Conservation (phyloP, 1,140 invertebrate genomes). For the Schmidtea mediterranea region DNA sequence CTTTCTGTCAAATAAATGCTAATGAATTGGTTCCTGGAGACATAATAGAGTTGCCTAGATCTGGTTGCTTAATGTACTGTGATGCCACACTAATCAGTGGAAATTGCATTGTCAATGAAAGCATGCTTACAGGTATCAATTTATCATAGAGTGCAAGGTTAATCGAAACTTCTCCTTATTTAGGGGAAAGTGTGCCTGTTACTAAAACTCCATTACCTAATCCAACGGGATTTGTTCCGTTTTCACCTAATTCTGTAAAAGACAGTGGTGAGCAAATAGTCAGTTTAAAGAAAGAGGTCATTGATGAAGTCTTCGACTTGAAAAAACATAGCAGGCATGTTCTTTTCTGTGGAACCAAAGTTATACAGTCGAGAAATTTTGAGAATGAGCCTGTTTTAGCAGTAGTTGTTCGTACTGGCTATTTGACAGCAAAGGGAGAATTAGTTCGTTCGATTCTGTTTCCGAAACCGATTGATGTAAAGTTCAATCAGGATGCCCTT, state of each 20-base stretch:
- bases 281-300: background rate
- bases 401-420: slow-evolving; percentile 56
- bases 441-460: slow-evolving; percentile 66
- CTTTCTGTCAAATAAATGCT: no score
- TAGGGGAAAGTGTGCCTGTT: slow-evolving; percentile 63
- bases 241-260: background rate
- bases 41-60: slow-evolving; percentile 50
- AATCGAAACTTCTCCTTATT: no score
- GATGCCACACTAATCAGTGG: slow-evolving; percentile 61
- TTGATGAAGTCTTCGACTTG: slow-evolving; percentile 17
- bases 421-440: slow-evolving; percentile 59
- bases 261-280: background rate
- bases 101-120: slow-evolving; percentile 71
- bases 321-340: slow-evolving; percentile 57
- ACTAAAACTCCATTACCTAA: slow-evolving; percentile 56
- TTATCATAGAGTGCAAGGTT: no score
- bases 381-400: slow-evolving; percentile 39
- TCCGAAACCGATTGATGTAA: slow-evolving; percentile 62
- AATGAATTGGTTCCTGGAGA: slow-evolving; percentile 49
- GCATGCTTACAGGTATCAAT: slow-evolving; percentile 72
- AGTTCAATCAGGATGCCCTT: slow-evolving; percentile 65
- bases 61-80: slow-evolving; percentile 63
- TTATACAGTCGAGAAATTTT: slow-evolving; percentile 77
- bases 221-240: slow-evolving; percentile 2
- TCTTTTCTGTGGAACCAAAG: slow-evolving; percentile 68